Evolutionary conservation across 2,113 vertebrate genomes (phyloP).

Genomic region (Zootoca vivipara): DNA sequence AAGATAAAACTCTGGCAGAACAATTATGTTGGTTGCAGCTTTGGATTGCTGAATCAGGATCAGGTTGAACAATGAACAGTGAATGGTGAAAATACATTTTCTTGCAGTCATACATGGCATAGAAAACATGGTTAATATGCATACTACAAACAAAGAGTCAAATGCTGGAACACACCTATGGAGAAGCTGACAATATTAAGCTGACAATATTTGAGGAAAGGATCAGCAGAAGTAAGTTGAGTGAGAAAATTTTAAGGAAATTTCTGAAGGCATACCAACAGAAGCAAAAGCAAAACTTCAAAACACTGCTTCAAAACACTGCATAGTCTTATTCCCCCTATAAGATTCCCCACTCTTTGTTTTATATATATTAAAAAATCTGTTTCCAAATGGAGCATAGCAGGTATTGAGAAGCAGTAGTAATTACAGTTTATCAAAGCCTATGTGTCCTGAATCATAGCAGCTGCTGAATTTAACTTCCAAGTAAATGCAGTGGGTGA

Average conservation of each 20-base stretch:
- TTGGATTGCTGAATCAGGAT: conserved; percentile 2
- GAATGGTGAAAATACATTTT: conserved; percentile 24
- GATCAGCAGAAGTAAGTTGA: conserved; percentile 9
- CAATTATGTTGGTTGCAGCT: neutral
- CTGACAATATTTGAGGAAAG: conserved; percentile 18
- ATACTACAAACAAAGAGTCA: conserved; percentile 18
- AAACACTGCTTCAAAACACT: neutral
- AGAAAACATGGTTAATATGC: conserved; percentile 34
- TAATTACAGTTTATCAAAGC: conserved; percentile 10
- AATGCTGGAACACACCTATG: neutral
- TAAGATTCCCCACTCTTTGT: conserved; percentile 27
- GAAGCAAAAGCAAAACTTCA: conserved; percentile 19
- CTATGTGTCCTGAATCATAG: conserved; percentile 48
- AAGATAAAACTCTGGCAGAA: neutral
- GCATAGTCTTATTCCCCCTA: conserved; percentile 20
- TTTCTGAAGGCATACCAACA: neutral
- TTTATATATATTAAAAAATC: neutral
- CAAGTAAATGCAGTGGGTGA: conserved; percentile 22
- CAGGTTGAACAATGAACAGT: conserved; percentile 5
- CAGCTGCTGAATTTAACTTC: conserved; percentile 61
- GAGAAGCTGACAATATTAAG: conserved; percentile 12
- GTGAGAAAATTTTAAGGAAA: neutral
- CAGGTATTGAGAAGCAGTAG: neutral
- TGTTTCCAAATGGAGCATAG: conserved; percentile 30
- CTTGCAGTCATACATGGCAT: neutral